Percentiles rank a stretch among this genome's conserved stretches.
phyloP scores from a whole-genome alignment of 2,113 vertebrate species.

The Coryphaenoides rupestris region DNA sequence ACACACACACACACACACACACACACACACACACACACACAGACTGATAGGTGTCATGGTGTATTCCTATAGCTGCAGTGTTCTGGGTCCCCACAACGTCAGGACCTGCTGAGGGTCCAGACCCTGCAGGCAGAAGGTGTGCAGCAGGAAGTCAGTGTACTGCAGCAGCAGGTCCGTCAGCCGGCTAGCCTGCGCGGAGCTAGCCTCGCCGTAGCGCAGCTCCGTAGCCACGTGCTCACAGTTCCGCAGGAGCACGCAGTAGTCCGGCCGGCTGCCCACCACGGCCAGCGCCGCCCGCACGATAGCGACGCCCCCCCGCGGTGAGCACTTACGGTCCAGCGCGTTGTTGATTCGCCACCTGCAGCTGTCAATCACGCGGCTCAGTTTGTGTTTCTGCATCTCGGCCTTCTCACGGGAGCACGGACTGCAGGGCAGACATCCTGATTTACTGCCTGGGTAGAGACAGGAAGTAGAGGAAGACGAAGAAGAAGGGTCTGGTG shows the following conservation, averaged over 20 bases:
- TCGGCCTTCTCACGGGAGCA: constrained; percentile 43
- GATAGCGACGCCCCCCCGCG: constrained; percentile 25
- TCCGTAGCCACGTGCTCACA: constrained; percentile 58
- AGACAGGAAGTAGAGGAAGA: no score
- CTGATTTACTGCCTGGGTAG: no score
- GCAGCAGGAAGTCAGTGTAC: no score
- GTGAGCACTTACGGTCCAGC: constrained; percentile 25
- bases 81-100: no score
- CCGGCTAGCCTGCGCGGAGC: constrained; percentile 55
- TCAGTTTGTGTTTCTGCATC: constrained; percentile 53
- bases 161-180: no score
- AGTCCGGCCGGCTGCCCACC: constrained; percentile 23
- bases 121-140: no score
- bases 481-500: no score
- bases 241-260: constrained; percentile 22
- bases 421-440: no score
- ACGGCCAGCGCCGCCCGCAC: constrained; percentile 7
- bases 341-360: constrained; percentile 44
- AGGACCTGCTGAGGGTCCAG: no score
- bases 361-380: constrained; percentile 17
- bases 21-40: neutral
- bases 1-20: neutral
- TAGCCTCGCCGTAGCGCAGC: constrained; percentile 40
- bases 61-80: no score
- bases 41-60: neutral